These are phyloP conservation scores for Aleiodes alternator DNA, from an alignment of 2,888 invertebrate species.

Conservation along the genomic window DNA sequence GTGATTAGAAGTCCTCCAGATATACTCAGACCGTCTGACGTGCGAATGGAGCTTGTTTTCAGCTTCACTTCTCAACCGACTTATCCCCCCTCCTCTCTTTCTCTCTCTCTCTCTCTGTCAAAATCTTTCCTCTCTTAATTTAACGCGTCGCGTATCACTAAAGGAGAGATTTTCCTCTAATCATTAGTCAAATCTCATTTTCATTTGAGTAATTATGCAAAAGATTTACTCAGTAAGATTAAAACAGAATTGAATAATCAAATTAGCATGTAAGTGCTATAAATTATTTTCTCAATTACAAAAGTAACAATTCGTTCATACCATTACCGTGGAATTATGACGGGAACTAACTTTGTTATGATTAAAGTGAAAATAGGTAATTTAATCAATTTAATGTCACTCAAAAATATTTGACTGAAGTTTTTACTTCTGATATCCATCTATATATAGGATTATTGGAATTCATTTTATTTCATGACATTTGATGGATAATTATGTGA, in stretches of 20 bases:
- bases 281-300: no score
- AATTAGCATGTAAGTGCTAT: no score
- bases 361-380: no score
- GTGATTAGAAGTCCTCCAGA: conserved; percentile 44
- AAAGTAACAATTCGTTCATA: no score
- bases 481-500: no score
- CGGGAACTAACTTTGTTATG: no score
- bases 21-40: conserved; percentile 39
- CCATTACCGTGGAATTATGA: no score
- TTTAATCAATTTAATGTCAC: no score
- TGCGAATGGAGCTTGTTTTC: conserved; percentile 50
- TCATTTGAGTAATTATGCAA: conserved; percentile 45
- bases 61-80: conserved; percentile 51
- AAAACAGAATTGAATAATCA: not conserved
- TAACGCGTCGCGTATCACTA: conserved; percentile 48
- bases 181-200: conserved; percentile 52
- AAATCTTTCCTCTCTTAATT: conserved; percentile 38
- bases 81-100: conserved; percentile 42
- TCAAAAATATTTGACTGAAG: no score
- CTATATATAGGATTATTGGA: no score
- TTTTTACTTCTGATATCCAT: no score
- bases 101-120: conserved; percentile 29
- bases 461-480: no score
- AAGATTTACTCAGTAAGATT: not conserved
- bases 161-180: conserved; percentile 45